Base-by-base conservation (phyloP, 2,888 invertebrate genomes). In the Ferdinandea cuprea region DNA sequence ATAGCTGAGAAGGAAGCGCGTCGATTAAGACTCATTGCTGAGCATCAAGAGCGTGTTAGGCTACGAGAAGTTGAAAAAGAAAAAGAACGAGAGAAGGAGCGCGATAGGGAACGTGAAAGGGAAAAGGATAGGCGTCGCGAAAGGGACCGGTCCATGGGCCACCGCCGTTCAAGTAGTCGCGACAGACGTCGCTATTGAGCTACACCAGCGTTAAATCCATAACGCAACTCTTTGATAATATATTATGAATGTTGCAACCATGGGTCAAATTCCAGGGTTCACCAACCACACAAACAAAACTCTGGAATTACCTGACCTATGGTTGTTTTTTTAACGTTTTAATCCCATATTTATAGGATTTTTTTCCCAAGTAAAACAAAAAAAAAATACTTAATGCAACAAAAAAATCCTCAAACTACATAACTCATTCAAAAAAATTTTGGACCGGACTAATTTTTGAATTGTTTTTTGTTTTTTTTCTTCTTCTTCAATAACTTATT, bases 1-100 rank as follows among this genome's bases (percentile, higher is more conserved):
- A 97, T 97, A 89, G 95, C 95, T 86, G 94, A 96, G 88, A 97
- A 97, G 91, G 97, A 97, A 92, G 96, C 96, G 90, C 95, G 96
- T 91, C 93, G 97, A 69, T 93, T 96, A 69, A 95, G 96, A 88
- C 95, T 96, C 87, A 95, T 97, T 94, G 95, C 95, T 58, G 97
- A 97, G 90, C 95, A 97, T 88, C 96, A 95, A 91, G 96, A 96
- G 91, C 93, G 95, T 89, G 93, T 94, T 25, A 90, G 89, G 81
- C 89, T 90, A 74, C 88, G 89, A 7, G 90, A 91, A 79, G 76
- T 86, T 40, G 90, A 90, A 76, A 88, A 89, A n/a, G 88, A 88
- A 77, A 88, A 89, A 76, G 89, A 90, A 86, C 88, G 88, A n/a
- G 88, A 88, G 52, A 87, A 88, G 40, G 89, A 89, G 74, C 88